Base-by-base conservation (phyloP, 2,797 vertebrate genomes). In the Anabas testudineus region DNA sequence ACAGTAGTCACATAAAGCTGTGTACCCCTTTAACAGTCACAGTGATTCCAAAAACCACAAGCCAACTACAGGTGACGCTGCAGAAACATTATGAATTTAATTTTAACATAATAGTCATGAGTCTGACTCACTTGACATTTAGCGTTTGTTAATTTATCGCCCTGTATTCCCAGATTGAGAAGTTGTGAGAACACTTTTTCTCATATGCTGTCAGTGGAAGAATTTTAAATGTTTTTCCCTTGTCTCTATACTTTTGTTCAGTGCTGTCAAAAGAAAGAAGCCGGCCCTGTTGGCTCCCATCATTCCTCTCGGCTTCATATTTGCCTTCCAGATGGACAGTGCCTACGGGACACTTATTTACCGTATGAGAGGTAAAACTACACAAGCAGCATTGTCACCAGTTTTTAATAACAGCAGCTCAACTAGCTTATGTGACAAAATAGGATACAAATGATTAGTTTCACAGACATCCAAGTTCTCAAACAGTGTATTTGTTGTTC, bases 271-370 rank as follows among this genome's bases (percentile, higher is more conserved):
- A 90, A 91, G 34, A 66, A 97, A 90, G 91, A 95, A 87, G 2
- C 93, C 95, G 0, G 74, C 3, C 42, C 14, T 97, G 18, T 69
- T 97, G 52, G 8, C 87, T 52, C 96, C 96, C 24, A 30, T 97
- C 1, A 1, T 97, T 52, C 96, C 96, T 10, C 92, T 97, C 57
- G 34, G 95, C 72, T 96, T 98, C 74, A 21, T 97, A 56, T 24
- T 97, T 45, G 83, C 73, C 57, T 97, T 95, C 88, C 95, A 97
- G 36, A 87, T 94, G 87, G 97, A 98, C 88, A 86, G 89, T 76
- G 96, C 94, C 45, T 97, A 97, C 36, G 96, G 96, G 46, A 95
- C 94, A 0, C 68, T 97, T n/a, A 42, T 95, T 59, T 84, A 94
- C 74, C 96, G 96, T 24, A 94, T 96, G 81, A 96, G 94, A 95